Conservation (phyloP, 2,797 vertebrate species). For the Diceros bicornis region DNA sequence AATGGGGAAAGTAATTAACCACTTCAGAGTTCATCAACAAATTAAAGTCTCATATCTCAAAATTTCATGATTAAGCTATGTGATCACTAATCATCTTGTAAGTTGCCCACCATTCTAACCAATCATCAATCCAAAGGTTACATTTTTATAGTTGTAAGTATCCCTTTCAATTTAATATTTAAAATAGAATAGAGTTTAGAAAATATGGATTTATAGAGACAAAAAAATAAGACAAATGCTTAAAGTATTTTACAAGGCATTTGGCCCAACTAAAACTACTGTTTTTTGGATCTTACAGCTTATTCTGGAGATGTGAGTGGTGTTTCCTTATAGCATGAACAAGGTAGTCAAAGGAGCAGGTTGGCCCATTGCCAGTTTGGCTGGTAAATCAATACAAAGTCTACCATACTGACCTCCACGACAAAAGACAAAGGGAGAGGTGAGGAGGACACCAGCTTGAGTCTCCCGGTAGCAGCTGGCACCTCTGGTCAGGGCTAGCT, state of each 20-base stretch:
- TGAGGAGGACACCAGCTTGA: background rate
- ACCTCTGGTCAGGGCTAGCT: background rate
- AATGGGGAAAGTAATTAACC: background rate
- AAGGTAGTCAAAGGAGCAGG: background rate
- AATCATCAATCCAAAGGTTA: background rate
- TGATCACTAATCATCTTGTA: background rate
- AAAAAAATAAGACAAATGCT: background rate
- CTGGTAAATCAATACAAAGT: background rate
- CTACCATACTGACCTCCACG: background rate
- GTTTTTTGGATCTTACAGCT: background rate
- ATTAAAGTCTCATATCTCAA: background rate
- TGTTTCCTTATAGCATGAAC: background rate
- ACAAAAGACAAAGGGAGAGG: background rate
- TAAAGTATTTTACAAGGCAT: constrained; percentile 18
- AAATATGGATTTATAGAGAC: constrained; percentile 2
- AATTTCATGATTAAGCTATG: constrained; percentile 1
- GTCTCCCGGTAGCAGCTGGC: background rate
- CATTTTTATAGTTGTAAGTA: background rate
- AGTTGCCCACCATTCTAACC: background rate
- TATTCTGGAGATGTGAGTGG: background rate
- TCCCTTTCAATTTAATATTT: background rate
- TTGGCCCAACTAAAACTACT: background rate
- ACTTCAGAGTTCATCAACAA: constrained; percentile 57
- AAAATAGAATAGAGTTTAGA: constrained; percentile 19
- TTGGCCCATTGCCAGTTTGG: background rate